phyloP scores from a whole-genome alignment of 2,113 vertebrate genomes.

The Proteles cristata region DNA sequence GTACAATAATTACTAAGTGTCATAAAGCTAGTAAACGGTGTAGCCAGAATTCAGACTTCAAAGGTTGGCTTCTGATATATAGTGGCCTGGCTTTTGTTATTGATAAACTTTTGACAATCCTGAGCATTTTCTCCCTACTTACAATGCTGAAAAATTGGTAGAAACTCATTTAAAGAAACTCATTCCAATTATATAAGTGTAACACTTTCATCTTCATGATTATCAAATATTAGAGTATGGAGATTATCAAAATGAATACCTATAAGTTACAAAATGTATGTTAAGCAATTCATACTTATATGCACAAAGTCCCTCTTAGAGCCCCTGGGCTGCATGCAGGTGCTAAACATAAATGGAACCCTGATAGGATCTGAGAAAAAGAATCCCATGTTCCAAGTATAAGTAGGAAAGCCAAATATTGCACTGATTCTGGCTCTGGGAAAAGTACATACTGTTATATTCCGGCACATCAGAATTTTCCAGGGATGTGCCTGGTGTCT shows the following conservation, averaged over 20 bases:
- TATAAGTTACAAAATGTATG: constrained; percentile 74
- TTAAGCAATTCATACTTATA: constrained; percentile 72
- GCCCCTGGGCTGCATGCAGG: constrained; percentile 64
- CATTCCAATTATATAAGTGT: constrained; percentile 1
- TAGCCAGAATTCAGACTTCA: not conserved
- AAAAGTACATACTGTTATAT: constrained; percentile 79
- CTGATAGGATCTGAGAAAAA: constrained; percentile 71
- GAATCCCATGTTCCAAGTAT: constrained; percentile 66
- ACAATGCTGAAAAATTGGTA: constrained; percentile 4
- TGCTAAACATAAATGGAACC: constrained; percentile 76
- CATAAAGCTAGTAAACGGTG: not conserved
- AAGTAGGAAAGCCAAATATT: constrained; percentile 80
- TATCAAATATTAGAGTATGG: not conserved
- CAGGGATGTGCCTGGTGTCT: constrained; percentile 78
- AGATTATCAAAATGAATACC: constrained; percentile 47
- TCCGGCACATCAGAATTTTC: constrained; percentile 75
- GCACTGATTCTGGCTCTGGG: constrained; percentile 76
- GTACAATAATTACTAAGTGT: not conserved
- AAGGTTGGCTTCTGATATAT: not conserved
- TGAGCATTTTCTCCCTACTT: not conserved
- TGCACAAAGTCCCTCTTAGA: constrained; percentile 76
- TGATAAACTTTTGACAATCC: not conserved
- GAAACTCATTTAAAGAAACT: not conserved
- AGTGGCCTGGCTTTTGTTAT: not conserved
- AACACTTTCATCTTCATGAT: constrained; percentile 12